Evolutionary conservation across 2,888 invertebrate species (phyloP).

Genomic region (Trisateles emortualis): DNA sequence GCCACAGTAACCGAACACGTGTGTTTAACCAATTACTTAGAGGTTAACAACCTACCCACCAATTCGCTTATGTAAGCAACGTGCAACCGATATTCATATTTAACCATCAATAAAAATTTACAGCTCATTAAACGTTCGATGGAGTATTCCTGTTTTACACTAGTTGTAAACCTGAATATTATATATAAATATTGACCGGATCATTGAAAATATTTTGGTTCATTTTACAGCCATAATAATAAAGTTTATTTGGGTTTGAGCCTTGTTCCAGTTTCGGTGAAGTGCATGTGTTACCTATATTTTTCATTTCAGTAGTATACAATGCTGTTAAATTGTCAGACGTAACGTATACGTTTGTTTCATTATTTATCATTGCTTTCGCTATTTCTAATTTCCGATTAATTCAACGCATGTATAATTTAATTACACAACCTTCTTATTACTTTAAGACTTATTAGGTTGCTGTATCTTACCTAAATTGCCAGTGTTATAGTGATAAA

Average conservation of each 20-base stretch:
- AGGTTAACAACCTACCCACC: conserved; percentile 38
- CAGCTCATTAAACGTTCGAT: conserved; percentile 38
- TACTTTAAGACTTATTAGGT: too few relatives aligned
- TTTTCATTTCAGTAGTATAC: conserved; percentile 19
- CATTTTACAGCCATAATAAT: conserved; percentile 64
- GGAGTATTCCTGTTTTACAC: conserved; percentile 36
- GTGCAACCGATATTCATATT: conserved; percentile 44
- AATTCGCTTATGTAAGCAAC: conserved; percentile 39
- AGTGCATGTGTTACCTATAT: conserved; percentile 41
- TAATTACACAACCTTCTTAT: not conserved
- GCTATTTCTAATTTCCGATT: conserved; percentile 4
- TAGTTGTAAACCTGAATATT: conserved; percentile 65
- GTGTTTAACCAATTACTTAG: conserved; percentile 37
- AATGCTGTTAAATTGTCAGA: conserved; percentile 12
- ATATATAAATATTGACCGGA: conserved; percentile 56
- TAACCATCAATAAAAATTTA: conserved; percentile 38
- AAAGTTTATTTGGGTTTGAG: conserved; percentile 60
- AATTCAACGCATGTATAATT: too few relatives aligned
- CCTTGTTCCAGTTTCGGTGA: conserved; percentile 64
- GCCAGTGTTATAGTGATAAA: too few relatives aligned
- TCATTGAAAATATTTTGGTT: conserved; percentile 61
- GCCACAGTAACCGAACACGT: not conserved
- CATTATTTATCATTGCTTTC: conserved; percentile 7
- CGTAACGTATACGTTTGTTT: not conserved
- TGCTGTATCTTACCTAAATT: too few relatives aligned